Conservation (phyloP, 2,113 vertebrate species). For the Bambusicola thoracicus region DNA sequence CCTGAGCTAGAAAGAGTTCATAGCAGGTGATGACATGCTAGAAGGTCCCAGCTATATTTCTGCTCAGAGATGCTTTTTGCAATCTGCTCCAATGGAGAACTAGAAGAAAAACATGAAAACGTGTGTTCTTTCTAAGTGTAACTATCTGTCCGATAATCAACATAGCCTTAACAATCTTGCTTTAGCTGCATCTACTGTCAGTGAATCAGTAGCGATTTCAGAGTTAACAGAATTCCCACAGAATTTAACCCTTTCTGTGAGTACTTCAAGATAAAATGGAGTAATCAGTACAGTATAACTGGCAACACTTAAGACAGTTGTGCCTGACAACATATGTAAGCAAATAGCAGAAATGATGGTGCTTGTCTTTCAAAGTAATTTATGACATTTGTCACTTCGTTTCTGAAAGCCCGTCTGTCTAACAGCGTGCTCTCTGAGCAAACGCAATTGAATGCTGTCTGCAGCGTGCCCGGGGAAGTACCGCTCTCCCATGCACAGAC, state of each 20-base stretch:
- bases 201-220: neutral
- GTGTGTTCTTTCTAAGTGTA: neutral
- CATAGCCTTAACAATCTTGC: neutral
- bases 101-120: neutral
- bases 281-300: neutral
- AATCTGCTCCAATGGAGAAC: neutral
- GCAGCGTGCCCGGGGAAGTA: neutral
- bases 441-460: neutral
- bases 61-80: neutral
- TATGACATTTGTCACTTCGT: slow-evolving; percentile 35
- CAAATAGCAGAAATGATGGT: slow-evolving; percentile 19
- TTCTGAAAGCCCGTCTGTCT: slow-evolving; percentile 48
- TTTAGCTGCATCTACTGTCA: neutral
- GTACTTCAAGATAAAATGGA: neutral
- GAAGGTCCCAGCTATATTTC: neutral
- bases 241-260: neutral
- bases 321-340: slow-evolving; percentile 46
- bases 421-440: slow-evolving; percentile 10
- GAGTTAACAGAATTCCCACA: neutral
- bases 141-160: neutral
- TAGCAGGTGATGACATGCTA: neutral
- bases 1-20: neutral
- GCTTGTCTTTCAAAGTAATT: slow-evolving; percentile 38
- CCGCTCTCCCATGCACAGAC: neutral
- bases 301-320: neutral